Conservation (phyloP, 2,113 vertebrate species). For the Galbula dea region DNA sequence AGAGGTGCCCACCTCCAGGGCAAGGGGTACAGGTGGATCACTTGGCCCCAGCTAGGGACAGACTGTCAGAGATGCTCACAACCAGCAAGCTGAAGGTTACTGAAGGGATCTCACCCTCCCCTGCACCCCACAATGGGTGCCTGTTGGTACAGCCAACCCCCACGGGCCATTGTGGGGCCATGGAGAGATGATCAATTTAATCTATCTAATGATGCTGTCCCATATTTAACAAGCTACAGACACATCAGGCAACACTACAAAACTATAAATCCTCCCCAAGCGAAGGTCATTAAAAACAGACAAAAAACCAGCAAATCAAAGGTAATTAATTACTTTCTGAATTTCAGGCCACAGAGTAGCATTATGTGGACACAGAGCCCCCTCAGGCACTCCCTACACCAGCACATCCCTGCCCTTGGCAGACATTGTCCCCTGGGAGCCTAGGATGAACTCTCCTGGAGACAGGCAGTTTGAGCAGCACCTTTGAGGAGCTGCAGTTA, state of each 20-base stretch:
- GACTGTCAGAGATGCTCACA: fast-evolving
- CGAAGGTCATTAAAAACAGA: not conserved
- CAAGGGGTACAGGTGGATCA: not conserved
- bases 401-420: not conserved
- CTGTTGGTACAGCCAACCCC: not conserved
- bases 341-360: not conserved
- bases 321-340: not conserved
- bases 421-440: not conserved
- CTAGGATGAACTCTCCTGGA: fast-evolving
- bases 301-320: not conserved
- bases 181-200: not conserved
- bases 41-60: fast-evolving
- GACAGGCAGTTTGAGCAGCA: not conserved
- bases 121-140: fast-evolving
- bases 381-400: not conserved
- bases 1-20: not conserved
- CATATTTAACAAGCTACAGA: not conserved
- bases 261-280: not conserved
- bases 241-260: not conserved
- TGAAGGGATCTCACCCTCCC: not conserved
- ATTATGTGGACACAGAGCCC: fast-evolving
- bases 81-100: not conserved
- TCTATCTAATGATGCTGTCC: not conserved
- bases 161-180: not conserved
- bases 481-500: not conserved